phyloP scores from a whole-genome alignment of 2,797 vertebrate species.

The Parauchenoglanis ngamensis region DNA sequence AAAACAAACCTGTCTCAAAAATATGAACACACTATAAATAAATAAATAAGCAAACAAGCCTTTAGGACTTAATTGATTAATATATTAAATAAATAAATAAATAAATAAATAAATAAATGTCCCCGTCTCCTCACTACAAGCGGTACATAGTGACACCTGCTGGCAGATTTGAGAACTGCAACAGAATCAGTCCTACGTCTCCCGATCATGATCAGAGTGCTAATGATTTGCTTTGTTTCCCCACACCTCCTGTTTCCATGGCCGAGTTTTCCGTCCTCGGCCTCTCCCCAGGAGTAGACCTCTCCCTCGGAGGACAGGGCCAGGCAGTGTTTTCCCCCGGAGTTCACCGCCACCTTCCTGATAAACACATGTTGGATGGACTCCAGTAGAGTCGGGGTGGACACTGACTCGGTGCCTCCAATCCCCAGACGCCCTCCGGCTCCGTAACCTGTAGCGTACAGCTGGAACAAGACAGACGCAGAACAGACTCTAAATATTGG shows the following conservation, averaged over 20 bases:
- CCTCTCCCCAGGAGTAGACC: slow-evolving; percentile 98
- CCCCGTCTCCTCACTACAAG: neutral
- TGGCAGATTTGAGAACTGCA: slow-evolving; percentile 23
- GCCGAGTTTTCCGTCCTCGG: slow-evolving; percentile 96
- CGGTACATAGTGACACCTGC: slow-evolving; percentile 17
- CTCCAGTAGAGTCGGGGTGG: slow-evolving; percentile 93
- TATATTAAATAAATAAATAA: neutral
- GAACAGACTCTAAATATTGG: neutral
- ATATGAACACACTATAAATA: neutral
- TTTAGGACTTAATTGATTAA: no score
- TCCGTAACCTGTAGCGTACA: slow-evolving; percentile 96
- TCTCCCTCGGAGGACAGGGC: slow-evolving; percentile 96
- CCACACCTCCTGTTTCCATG: slow-evolving; percentile 93
- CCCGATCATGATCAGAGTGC: neutral
- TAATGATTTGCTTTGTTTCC: neutral
- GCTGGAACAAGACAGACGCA: slow-evolving; percentile 67
- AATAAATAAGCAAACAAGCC: neutral
- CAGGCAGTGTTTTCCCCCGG: slow-evolving; percentile 96
- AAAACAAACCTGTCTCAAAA: neutral
- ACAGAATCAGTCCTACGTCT: neutral
- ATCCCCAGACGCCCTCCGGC: slow-evolving; percentile 94
- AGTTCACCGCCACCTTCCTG: slow-evolving; percentile 97
- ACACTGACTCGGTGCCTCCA: slow-evolving; percentile 96
- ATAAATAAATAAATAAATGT: neutral
- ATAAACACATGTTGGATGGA: slow-evolving; percentile 98